A percentile compares a stretch with the other conserved stretches of the same genome.
Evolutionary conservation across 2,113 vertebrate genomes (phyloP).

Genomic region (Lota lota): DNA sequence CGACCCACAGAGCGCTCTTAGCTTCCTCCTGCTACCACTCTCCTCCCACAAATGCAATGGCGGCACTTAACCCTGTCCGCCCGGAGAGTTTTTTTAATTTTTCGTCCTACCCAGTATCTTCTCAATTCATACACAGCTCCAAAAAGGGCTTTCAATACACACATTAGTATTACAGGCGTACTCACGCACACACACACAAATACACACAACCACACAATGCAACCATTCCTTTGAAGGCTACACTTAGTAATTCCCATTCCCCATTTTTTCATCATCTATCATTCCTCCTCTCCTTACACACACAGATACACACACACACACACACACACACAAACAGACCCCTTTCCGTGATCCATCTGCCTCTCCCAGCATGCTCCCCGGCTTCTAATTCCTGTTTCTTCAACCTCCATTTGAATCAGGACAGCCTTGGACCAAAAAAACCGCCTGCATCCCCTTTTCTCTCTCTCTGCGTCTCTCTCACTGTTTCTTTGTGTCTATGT

Average conservation of each 20-base stretch:
- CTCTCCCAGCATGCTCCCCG: too few relatives aligned
- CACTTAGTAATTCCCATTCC: conserved; percentile 47
- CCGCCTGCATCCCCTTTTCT: conserved; percentile 39
- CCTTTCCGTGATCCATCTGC: conserved; percentile 18
- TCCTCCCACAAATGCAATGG: conserved; percentile 62
- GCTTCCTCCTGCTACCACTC: conserved; percentile 28
- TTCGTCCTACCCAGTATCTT: conserved; percentile 25
- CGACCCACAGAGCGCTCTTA: conserved; percentile 13
- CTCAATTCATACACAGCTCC: conserved; percentile 14
- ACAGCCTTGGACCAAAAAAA: conserved; percentile 34
- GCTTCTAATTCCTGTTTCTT: too few relatives aligned
- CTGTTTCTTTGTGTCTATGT: conserved; percentile 17
- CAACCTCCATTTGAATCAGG: too few relatives aligned
- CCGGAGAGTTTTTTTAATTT: conserved; percentile 58
- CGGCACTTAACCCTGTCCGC: conserved; percentile 59
- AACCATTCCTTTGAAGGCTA: conserved; percentile 52
- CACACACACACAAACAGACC: too few relatives aligned
- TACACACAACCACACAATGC: background rate
- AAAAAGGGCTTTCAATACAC: background rate
- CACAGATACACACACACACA: too few relatives aligned
- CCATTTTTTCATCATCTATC: background rate
- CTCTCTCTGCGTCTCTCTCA: conserved; percentile 9
- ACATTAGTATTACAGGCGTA: background rate
- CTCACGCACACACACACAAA: conserved; percentile 21
- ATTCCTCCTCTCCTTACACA: conserved; percentile 9